Conservation (phyloP, 2,888 invertebrate genomes). For the Cephonodes hylas region DNA sequence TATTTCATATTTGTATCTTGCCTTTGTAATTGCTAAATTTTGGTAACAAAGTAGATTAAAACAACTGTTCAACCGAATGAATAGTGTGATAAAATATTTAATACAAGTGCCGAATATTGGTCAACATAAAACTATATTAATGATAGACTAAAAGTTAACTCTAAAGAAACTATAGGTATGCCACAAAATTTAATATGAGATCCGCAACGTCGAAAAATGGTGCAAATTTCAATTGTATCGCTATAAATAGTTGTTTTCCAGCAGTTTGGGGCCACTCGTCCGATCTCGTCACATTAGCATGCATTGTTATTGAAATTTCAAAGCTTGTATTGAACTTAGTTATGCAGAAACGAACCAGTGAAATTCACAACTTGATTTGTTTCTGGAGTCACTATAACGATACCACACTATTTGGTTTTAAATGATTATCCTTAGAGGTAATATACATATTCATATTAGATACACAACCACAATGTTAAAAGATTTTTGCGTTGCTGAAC, state of each 20-base stretch:
- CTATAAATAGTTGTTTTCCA: conserved; percentile 12
- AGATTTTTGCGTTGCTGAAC: no score
- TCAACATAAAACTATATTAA: no score
- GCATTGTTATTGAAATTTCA: background rate
- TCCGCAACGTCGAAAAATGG: background rate
- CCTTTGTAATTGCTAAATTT: background rate
- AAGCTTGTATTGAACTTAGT: background rate
- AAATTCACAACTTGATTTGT: no score
- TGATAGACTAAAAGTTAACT: no score
- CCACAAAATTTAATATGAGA: background rate
- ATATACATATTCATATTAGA: no score
- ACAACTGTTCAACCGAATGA: no score
- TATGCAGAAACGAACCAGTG: background rate
- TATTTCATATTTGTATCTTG: background rate
- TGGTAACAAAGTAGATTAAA: no score
- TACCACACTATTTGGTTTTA: no score
- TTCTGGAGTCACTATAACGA: no score
- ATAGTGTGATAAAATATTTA: background rate
- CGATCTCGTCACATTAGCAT: background rate
- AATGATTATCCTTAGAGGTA: no score
- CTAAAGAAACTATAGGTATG: no score
- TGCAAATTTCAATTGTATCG: background rate
- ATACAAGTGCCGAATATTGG: background rate
- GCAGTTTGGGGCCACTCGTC: background rate
- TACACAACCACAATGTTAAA: no score